Base-by-base conservation (phyloP, 2,113 vertebrate genomes). In the Ameiurus melas region DNA sequence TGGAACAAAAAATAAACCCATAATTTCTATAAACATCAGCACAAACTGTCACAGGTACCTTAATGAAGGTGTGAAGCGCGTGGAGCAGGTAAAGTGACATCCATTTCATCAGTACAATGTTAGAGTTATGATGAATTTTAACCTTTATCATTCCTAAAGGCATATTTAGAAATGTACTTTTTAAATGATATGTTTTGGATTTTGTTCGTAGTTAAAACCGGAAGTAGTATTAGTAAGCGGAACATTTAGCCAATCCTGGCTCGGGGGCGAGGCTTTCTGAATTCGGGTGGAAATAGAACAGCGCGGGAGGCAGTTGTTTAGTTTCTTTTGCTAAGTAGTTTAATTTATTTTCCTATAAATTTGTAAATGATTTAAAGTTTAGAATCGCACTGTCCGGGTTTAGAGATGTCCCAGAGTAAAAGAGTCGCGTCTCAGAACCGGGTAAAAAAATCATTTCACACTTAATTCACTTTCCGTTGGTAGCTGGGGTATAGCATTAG, bases 381-480 rank as follows among this genome's bases (percentile, higher is more conserved):
- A 13, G 43, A 25, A 5, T 7, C 57, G 10, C 57, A 5, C 0
- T 47, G 70, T 30, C n/a, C n/a, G 1, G n/a, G 2, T 5, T 47
- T 47, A 17, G 9, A 62, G 1, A 95, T 95, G 95, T 64, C 91
- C 5, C 94, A 94, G 88, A 94, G 89, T n/a, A 94, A 91, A 84
- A 90, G 89, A 70, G 27, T 16, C 12, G 80, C 25, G 3, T 68
- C 91, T 55, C 94, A 93, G 88, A 90, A 1, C 71, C 81, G 70
- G 89, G 91, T 91, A 86, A 90, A 85, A 22, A 36, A n/a, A 47
- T n/a, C 5, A 9, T 57, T 25, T 19, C 0, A 80, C 53, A 20
- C 53, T 1, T n/a, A 16, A 7, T 53, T 17, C 47, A n/a, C n/a
- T n/a, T n/a, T n/a, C n/a, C n/a, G n/a, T n/a, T n/a, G n/a, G n/a